These are phyloP conservation scores for Toxonevra muliebris DNA, from an alignment of 2,888 invertebrate species.

Conservation along the genomic window DNA sequence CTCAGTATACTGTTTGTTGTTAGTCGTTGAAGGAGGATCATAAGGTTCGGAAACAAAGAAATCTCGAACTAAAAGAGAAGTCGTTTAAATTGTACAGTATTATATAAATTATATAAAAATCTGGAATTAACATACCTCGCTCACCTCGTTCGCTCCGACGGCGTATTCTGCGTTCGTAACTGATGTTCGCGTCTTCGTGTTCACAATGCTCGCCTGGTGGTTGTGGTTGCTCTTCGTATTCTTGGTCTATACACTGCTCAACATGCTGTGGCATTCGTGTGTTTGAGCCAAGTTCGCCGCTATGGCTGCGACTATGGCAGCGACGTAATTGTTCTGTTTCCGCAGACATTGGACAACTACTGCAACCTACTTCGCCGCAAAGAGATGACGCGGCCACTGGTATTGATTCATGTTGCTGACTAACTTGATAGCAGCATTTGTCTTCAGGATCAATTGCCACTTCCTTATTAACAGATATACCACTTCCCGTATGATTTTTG, in stretches of 20 bases:
- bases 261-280: constrained; percentile 7
- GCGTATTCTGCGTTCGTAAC: constrained; percentile 47
- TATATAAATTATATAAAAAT: too few species aligned
- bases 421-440: constrained; percentile 52
- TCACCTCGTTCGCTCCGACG: constrained; percentile 46
- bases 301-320: constrained; percentile 37
- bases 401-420: constrained; percentile 28
- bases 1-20: background rate
- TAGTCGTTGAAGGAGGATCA: constrained; percentile 39
- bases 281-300: constrained; percentile 33
- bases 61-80: constrained; percentile 39
- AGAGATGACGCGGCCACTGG: constrained; percentile 38
- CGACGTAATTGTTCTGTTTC: constrained; percentile 38
- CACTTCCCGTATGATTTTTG: constrained; percentile 44
- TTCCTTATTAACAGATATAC: constrained; percentile 63
- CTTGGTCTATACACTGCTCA: constrained; percentile 35
- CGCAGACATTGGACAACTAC: constrained; percentile 37
- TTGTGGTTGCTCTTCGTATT: constrained; percentile 44
- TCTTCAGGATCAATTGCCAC: constrained; percentile 64
- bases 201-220: constrained; percentile 29
- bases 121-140: background rate
- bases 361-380: constrained; percentile 43
- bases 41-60: constrained; percentile 50
- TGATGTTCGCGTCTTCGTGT: constrained; percentile 47
- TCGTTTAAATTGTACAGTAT: background rate